Evolutionary conservation across 92 coral and sea anemone genomes (phyloP).

Genomic region (Palythoa grandis): DNA sequence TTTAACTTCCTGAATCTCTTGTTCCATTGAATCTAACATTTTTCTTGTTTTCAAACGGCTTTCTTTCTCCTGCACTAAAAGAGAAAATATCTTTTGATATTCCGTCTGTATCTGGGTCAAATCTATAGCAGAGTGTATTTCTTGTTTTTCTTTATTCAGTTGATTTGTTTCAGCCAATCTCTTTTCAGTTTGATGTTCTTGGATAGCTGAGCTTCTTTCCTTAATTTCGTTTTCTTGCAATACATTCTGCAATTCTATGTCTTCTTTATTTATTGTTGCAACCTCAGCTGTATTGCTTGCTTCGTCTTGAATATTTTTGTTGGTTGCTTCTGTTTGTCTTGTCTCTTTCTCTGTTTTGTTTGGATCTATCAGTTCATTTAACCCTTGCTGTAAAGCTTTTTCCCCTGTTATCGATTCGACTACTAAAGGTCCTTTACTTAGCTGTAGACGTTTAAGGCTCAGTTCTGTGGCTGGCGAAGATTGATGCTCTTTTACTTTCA

Average conservation of each 20-base stretch:
- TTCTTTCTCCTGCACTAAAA: conserved; percentile 15
- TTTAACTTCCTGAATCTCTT: conserved; percentile 21
- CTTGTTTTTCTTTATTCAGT: neutral
- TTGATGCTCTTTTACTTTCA: neutral
- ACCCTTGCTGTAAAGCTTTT: neutral
- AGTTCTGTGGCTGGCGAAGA: neutral
- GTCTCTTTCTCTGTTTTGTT: neutral
- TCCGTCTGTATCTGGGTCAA: neutral
- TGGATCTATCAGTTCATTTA: neutral
- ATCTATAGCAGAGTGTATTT: neutral
- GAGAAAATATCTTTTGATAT: neutral
- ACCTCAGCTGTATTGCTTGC: neutral
- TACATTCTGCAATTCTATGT: neutral
- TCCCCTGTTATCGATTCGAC: neutral
- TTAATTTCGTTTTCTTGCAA: neutral
- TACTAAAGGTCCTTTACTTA: neutral
- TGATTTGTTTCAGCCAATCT: neutral
- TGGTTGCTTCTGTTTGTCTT: neutral
- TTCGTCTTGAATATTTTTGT: neutral
- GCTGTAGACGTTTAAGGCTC: neutral
- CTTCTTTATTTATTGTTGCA: neutral
- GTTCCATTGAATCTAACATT: conserved; percentile 8
- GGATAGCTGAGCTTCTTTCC: neutral
- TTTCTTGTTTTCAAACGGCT: neutral
- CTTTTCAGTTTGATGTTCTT: neutral